A percentile compares a stretch with the other conserved stretches of the same genome.
These are phyloP conservation scores for Ctenomys sociabilis DNA, from an alignment of 2,113 vertebrate species.

Conservation along the genomic window DNA sequence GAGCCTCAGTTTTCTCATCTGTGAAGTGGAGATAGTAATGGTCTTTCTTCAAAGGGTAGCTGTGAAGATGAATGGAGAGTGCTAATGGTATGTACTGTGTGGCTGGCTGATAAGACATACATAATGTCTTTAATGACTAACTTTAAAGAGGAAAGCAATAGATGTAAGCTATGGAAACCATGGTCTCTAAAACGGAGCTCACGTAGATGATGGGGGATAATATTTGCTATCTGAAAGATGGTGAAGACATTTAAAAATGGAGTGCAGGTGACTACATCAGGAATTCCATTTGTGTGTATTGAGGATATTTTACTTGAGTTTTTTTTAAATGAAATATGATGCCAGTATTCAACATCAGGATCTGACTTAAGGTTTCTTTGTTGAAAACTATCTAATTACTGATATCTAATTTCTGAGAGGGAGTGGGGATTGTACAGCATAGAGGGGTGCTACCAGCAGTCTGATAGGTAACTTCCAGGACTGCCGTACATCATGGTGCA, in stretches of 20 bases:
- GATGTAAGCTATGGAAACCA: not conserved
- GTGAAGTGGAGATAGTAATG: not conserved
- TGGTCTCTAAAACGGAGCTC: not conserved
- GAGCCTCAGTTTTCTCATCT: conserved; percentile 32
- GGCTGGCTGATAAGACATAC: not conserved
- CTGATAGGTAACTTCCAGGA: not conserved
- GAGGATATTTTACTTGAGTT: not conserved
- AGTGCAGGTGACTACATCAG: not conserved
- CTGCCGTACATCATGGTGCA: not conserved
- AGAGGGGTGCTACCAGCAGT: not conserved
- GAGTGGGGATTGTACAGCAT: accelerated
- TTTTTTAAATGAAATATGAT: not conserved
- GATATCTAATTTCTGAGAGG: not conserved
- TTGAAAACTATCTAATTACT: not conserved
- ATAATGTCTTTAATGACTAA: not conserved
- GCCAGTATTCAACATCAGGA: not conserved
- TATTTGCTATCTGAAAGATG: no score
- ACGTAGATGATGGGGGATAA: no score
- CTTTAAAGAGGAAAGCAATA: not conserved
- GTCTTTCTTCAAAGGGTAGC: not conserved
- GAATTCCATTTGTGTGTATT: not conserved
- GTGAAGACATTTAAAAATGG: not conserved
- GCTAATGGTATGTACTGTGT: not conserved
- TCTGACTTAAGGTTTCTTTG: not conserved
- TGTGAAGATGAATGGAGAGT: not conserved